Base-by-base conservation (phyloP, 1,140 invertebrate species). In the Ceratitis capitata region DNA sequence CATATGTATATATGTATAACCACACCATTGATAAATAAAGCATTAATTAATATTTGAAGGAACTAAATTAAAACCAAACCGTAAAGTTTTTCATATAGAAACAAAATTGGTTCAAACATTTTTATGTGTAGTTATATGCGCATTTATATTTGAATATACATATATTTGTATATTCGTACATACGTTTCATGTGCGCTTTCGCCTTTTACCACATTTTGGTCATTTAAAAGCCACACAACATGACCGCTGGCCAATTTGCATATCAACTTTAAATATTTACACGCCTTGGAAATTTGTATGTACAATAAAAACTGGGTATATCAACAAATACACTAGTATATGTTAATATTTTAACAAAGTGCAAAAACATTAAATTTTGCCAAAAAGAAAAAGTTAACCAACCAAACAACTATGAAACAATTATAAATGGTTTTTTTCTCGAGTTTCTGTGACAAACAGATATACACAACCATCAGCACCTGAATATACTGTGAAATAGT, bases 221-320 rank as follows among this genome's bases (percentile, higher is more conserved):
- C 47, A 83, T 83, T 83, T 83, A 83, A 83, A 53, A 53, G 26
- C 47, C 45, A 83, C 45, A 83, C 26, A 83, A 83, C 19, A 9
- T 51, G 82, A 10, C 82, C 47, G 47, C 69, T 42, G 82, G 45
- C 16, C 16, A 53, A n/a, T 35, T 53, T 83, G 14, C 82, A 83
- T 83, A 83, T 83, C 82, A 51, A 35, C 47, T 83, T 83, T 51
- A 83, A 83, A 83, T 83, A 83, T 83, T 83, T 83, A 53, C 82
- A 83, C 82, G 45, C 82, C 82, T 29, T 83, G 49, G 10, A 82
- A 82, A 42, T 26, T 69, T 69, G 19, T 12, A 42, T 14, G 12
- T 39, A 69, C 29, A 69, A 42, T 35, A 32, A 61, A 61, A 61
- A 61, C 64, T 19, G 1, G 3, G 47, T 56, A n/a, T 56, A 56